Conservation (phyloP, 2,888 invertebrate species). For the Caenorhabditis panamensis region DNA sequence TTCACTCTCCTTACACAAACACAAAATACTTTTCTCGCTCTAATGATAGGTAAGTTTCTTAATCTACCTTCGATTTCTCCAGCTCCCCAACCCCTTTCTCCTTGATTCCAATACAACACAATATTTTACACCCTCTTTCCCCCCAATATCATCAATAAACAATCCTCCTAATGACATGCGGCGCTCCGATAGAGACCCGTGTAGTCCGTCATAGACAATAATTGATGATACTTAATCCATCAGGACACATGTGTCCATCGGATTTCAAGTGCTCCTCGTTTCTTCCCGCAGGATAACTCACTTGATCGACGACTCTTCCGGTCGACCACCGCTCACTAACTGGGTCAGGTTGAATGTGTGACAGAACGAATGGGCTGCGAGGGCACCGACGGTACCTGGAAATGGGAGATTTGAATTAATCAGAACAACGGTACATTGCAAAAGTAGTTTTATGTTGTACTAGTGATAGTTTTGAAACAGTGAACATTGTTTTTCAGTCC, state of each 20-base stretch:
- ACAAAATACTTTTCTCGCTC: no score
- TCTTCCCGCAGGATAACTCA: conserved; percentile 50
- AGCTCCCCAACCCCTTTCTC: no score
- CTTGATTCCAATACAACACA: conserved; percentile 4
- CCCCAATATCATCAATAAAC: conserved; percentile 35
- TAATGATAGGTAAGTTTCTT: no score
- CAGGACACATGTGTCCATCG: conserved; percentile 48
- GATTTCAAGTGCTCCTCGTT: conserved; percentile 41
- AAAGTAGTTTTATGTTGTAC: no score
- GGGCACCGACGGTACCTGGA: conserved; percentile 62
- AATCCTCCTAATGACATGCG: conserved; percentile 41
- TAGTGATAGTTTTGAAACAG: no score
- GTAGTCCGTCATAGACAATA: conserved; percentile 54
- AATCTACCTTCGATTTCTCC: no score
- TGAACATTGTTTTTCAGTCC: no score
- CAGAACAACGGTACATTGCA: no score
- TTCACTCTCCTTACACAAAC: no score
- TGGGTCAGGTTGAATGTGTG: conserved; percentile 73
- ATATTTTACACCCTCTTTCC: conserved; percentile 1
- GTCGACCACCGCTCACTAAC: conserved; percentile 72
- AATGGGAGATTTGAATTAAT: neutral
- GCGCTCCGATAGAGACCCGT: conserved; percentile 32
- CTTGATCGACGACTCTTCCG: conserved; percentile 74
- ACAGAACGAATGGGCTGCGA: conserved; percentile 71
- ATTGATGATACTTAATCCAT: conserved; percentile 60